Conservation (phyloP, 35 echinoderm and acorn worm genomes). For the Apostichopus japonicus region DNA sequence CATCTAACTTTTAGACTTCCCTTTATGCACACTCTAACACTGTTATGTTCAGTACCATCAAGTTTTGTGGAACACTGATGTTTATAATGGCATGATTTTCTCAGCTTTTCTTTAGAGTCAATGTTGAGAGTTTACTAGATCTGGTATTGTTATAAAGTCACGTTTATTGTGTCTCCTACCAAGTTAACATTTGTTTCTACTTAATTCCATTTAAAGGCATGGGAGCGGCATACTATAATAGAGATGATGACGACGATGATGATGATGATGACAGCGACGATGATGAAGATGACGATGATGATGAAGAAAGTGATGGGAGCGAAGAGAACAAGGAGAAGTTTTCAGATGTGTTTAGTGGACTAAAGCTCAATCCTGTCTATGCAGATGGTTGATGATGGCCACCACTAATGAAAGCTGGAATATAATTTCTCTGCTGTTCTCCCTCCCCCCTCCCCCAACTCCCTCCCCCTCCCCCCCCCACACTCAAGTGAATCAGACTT, state of each 20-base stretch:
- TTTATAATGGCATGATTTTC: not conserved
- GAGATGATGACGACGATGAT: constrained; percentile 60
- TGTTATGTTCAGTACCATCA: not conserved
- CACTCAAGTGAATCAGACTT: too few relatives aligned
- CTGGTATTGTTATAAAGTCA: too few relatives aligned
- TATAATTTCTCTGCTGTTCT: too few relatives aligned
- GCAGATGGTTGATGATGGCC: not conserved
- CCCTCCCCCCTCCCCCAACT: too few relatives aligned
- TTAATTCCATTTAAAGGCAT: not conserved
- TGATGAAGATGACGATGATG: not conserved
- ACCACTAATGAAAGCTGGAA: not conserved
- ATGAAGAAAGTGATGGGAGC: constrained; percentile 53
- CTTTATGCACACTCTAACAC: not conserved
- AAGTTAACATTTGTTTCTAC: not conserved
- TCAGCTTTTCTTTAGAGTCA: not conserved
- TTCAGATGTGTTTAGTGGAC: constrained; percentile 22
- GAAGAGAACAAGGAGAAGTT: constrained; percentile 58
- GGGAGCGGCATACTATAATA: not conserved
- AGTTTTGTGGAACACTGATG: not conserved
- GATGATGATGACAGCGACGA: constrained; percentile 61
- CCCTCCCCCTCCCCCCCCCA: too few relatives aligned
- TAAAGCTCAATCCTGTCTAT: constrained; percentile 51
- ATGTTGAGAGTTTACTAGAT: not conserved
- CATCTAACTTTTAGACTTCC: too few relatives aligned
- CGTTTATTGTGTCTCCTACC: not conserved